These are phyloP conservation scores for Scaptomyza reducta DNA, from an alignment of 2,888 invertebrate genomes.

Conservation along the genomic window DNA sequence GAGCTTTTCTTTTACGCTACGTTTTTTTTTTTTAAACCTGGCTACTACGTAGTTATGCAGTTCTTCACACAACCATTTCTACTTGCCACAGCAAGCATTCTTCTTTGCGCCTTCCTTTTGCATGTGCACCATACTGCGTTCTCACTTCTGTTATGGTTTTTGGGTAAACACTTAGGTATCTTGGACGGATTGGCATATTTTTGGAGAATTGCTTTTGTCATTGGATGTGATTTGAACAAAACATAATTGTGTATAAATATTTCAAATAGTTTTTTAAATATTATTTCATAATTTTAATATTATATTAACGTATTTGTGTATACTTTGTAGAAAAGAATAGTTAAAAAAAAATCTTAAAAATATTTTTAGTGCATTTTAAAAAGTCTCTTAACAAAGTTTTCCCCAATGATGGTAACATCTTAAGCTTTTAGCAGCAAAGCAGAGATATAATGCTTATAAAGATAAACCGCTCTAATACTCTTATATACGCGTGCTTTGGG, in stretches of 20 bases:
- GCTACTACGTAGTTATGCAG: conserved; percentile 25
- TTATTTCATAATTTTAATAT: too few species aligned
- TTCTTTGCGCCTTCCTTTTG: conserved; percentile 12
- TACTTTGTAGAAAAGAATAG: background rate
- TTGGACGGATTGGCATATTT: background rate
- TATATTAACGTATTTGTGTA: too few species aligned
- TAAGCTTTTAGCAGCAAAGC: background rate
- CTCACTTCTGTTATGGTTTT: conserved; percentile 22
- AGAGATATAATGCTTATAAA: background rate
- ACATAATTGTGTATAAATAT: background rate
- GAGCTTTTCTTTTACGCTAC: conserved; percentile 55
- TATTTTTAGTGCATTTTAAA: background rate
- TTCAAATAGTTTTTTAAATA: too few species aligned
- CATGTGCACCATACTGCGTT: conserved; percentile 27
- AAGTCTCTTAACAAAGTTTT: background rate
- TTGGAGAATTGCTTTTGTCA: background rate
- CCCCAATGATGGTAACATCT: background rate
- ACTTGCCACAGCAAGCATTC: conserved; percentile 19
- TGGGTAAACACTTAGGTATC: conserved; percentile 1
- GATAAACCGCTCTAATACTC: background rate
- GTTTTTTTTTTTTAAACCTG: conserved; percentile 35
- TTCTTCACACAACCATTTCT: conserved; percentile 13
- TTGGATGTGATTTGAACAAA: too few species aligned
- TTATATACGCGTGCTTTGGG: too few species aligned
- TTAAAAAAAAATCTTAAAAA: background rate